Evolutionary conservation across 1,140 invertebrate species (phyloP).

Genomic region (Hyles vespertilio): DNA sequence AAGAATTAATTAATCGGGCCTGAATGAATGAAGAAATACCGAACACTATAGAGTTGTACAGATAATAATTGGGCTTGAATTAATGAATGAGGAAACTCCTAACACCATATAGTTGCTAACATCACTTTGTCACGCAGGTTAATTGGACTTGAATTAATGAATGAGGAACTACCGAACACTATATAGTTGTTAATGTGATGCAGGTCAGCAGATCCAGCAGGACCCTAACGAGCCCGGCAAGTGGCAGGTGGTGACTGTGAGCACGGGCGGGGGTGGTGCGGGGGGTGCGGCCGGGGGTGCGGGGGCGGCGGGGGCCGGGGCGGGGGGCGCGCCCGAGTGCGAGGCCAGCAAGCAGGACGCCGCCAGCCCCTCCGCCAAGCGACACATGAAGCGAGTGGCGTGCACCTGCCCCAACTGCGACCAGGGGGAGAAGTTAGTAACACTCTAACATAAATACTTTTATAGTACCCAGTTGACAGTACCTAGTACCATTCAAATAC

Average conservation of each 20-base stretch:
- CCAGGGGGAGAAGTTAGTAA: conserved; percentile 85
- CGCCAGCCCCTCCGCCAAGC: conserved; percentile 47
- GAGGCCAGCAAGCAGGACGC: conserved; percentile 51
- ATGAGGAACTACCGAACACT: no score
- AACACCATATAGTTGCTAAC: no score
- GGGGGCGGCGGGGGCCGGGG: conserved; percentile 22
- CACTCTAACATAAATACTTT: no score
- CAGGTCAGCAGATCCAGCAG: conserved; percentile 81
- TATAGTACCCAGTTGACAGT: no score
- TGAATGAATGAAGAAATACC: no score
- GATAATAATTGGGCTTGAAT: no score
- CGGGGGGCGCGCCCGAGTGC: conserved; percentile 35
- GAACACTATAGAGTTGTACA: no score
- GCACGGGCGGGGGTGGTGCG: conserved; percentile 41
- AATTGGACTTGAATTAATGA: no score
- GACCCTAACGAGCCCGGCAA: conserved; percentile 87
- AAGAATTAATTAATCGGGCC: no score
- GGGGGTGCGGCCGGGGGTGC: conserved; percentile 37
- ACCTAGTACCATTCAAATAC: no score
- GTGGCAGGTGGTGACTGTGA: conserved; percentile 86
- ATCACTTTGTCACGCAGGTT: conserved; percentile 38
- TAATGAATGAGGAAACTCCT: no score
- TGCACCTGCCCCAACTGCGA: conserved; percentile 98
- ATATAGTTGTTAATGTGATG: conserved; percentile 6
- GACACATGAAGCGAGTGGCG: conserved; percentile 84